Base-by-base conservation (phyloP, 2,797 vertebrate species). In the Neosilurus hyrtlii region DNA sequence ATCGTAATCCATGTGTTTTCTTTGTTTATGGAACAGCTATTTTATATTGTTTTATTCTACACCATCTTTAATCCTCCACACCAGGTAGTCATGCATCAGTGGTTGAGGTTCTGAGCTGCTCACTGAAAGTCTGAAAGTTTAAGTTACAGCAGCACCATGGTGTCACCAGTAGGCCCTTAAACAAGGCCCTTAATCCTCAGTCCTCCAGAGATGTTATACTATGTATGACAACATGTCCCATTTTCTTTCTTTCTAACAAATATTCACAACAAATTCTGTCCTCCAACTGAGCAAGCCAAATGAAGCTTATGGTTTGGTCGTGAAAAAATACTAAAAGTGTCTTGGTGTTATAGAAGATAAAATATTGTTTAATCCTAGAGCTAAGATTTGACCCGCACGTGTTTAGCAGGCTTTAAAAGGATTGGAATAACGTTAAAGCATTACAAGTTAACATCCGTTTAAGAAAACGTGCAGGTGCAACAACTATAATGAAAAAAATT, bases 211-310 rank as follows among this genome's bases (percentile, higher is more conserved):
- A 57, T 14, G 26, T 54, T 9, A 57, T 57, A 57, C 52, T 54
- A 74, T 5, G 0, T 15, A 26, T 74, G 26, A 22, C 72, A 74
- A 54, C 20, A 9, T 37, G 12, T 74, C 26, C 54, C 16, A 74
- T 74, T 74, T 26, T 57, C 18, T 75, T 37, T 75, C 24, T 20
- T 57, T 74, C 26, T 73, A 56, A 74, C 16, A 74, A 22, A 74
- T 57, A 56, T 74, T 56, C 5, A 51, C 43, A 15, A 51, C 22
- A n/a, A 51, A 71, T n/a, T 43, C 70, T 57, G 3, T 7, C 16
- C 24, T 74, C 26, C 30, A 24, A 74, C 52, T 35, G 26, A 56
- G 51, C 9, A 73, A 73, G 15, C 52, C 72, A 57, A 57, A 22
- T 18, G 57, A 57, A 54, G 26, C 54, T 57, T 74, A 57, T 35